Base-by-base conservation (phyloP, 1,140 invertebrate species). In the Drosophila nikananu region DNA sequence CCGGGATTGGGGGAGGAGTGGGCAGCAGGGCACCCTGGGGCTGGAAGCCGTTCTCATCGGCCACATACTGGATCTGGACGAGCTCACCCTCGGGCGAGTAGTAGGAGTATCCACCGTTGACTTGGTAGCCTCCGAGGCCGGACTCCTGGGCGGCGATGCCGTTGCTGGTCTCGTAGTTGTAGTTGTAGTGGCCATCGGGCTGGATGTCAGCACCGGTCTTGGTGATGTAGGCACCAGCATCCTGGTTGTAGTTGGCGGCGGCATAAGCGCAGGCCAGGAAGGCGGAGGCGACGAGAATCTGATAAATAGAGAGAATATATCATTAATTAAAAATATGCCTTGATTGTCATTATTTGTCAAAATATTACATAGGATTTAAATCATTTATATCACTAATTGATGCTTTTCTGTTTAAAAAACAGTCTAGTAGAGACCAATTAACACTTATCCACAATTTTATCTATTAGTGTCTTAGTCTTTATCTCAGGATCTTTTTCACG, bases 1-100 rank as follows among this genome's bases (percentile, higher is more conserved):
- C 95, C 97, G 94, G 98, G 97, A 93, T 98, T 95, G 94, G 91
- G 80, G 96, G 96, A 37, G 96, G 95, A 3, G 96, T 96, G 48
- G 97, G 97, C n/a, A 97, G 92, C 83, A 96, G 96, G 2, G 94
- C 94, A 10, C 96, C 96, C 58, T 94, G 92, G 2, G 96, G 96
- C 59, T 95, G 95, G 94, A 96, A 97, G 21, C 96, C 96, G 72
- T 96, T 95, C 83, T 97, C 96, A 81, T 97, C 96, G 23, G 97
- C 97, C 10, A 95, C 94, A 94, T 97, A 97, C 12, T 91, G 83
- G 4, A 95, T 67, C 35, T 93, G 80, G 54, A 94, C 89, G 0
- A 82, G 91, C 74, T 92, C 63, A n/a, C 94, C 94, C 72, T 94
- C 94, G 1, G 91, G 91, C 1, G 89, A 94, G 48, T 63, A 79